Evolutionary conservation across 1,140 invertebrate species (phyloP).

Genomic region (Mizuhopecten yessoensis): DNA sequence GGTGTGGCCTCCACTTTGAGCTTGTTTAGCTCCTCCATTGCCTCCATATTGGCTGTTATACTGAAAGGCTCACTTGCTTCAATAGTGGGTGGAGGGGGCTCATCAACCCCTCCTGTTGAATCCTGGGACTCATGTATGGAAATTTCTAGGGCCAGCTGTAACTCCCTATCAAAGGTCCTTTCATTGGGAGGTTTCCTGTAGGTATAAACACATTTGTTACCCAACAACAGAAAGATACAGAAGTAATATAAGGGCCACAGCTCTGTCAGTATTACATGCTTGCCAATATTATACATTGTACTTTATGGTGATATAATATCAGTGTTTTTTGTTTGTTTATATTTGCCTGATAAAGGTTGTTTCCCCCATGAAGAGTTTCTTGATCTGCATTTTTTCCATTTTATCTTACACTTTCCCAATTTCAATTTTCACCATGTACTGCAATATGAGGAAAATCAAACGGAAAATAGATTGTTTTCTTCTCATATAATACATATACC

Average conservation of each 20-base stretch:
- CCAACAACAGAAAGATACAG: neutral
- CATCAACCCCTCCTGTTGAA: neutral
- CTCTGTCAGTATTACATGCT: neutral
- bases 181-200: neutral
- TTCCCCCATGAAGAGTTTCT: too few species aligned
- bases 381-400: too few species aligned
- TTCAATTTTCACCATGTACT: too few species aligned
- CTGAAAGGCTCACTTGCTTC: neutral
- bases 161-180: neutral
- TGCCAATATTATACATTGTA: too few species aligned
- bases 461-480: too few species aligned
- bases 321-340: too few species aligned
- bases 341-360: too few species aligned
- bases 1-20: neutral
- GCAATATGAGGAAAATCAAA: too few species aligned
- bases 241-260: neutral
- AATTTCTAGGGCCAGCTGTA: neutral
- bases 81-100: neutral
- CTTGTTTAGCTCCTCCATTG: neutral
- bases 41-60: neutral
- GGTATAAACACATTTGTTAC: neutral
- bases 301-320: too few species aligned
- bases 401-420: too few species aligned
- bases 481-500: too few species aligned
- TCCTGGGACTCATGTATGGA: conserved; percentile 16